phyloP scores from a whole-genome alignment of 2,113 vertebrate genomes.

The Okapia johnstoni region DNA sequence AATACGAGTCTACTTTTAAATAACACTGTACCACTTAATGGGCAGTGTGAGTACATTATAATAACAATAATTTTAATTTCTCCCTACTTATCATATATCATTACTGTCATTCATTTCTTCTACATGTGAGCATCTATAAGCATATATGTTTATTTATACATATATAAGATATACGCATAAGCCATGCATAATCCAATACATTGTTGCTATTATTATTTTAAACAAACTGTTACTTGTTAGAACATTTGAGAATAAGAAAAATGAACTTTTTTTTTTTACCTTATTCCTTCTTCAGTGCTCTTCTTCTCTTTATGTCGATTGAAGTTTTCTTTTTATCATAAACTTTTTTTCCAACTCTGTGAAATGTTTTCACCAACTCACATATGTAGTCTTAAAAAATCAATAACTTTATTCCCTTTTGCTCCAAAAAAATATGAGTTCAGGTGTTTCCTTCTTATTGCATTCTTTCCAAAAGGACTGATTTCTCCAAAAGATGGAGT shows the following conservation, averaged over 20 bases:
- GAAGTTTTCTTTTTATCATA: background rate
- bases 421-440: constrained; percentile 17
- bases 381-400: background rate
- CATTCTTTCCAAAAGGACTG: constrained; percentile 54
- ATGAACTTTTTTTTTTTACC: background rate
- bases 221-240: background rate
- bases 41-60: background rate
- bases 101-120: background rate
- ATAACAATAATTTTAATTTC: background rate
- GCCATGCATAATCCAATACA: background rate
- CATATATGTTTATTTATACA: background rate
- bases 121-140: background rate
- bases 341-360: background rate
- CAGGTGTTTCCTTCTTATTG: constrained; percentile 62
- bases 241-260: background rate
- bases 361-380: background rate
- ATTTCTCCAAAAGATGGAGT: constrained; percentile 42
- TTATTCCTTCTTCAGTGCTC: background rate
- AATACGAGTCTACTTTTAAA: background rate
- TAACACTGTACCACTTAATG: background rate
- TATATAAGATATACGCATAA: background rate
- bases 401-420: background rate
- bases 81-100: background rate
- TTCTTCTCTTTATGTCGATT: background rate
- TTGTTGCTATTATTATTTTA: background rate